These are phyloP conservation scores for Adelphocoris suturalis DNA, from an alignment of 2,888 invertebrate species.

Conservation along the genomic window DNA sequence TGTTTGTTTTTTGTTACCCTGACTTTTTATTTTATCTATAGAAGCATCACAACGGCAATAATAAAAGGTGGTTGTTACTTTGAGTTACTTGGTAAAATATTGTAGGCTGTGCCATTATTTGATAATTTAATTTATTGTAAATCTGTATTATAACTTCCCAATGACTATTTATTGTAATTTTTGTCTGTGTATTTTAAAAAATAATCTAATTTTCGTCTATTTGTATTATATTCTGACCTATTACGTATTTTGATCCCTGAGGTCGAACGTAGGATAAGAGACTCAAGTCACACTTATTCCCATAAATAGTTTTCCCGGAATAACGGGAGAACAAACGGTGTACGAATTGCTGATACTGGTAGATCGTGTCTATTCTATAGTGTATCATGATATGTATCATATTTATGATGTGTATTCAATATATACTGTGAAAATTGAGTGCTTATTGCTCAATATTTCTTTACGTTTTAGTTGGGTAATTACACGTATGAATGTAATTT, in stretches of 20 bases:
- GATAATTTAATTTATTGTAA: slow-evolving; percentile 35
- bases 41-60: slow-evolving; percentile 54
- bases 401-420: slow-evolving; percentile 33
- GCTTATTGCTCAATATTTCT: slow-evolving; percentile 42
- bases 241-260: neutral
- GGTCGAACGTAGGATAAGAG: neutral
- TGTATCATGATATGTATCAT: slow-evolving; percentile 36
- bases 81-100: slow-evolving; percentile 58
- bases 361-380: slow-evolving; percentile 28
- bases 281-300: neutral
- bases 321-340: neutral
- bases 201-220: slow-evolving; percentile 21
- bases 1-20: neutral
- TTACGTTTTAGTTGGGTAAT: neutral
- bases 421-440: slow-evolving; percentile 28
- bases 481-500: slow-evolving; percentile 5
- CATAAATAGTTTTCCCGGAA: neutral
- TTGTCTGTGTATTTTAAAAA: neutral
- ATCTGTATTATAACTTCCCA: slow-evolving; percentile 48
- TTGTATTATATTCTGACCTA: slow-evolving; percentile 19
- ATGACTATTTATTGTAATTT: slow-evolving; percentile 51
- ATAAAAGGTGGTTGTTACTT: slow-evolving; percentile 55
- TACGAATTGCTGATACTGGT: slow-evolving; percentile 41
- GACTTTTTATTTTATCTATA: neutral
- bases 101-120: slow-evolving; percentile 65